Evolutionary conservation across 2,888 invertebrate species (phyloP), one percentile per base, ranked within the genome.

Genomic region (Pristionchus fissidentatus): DNA sequence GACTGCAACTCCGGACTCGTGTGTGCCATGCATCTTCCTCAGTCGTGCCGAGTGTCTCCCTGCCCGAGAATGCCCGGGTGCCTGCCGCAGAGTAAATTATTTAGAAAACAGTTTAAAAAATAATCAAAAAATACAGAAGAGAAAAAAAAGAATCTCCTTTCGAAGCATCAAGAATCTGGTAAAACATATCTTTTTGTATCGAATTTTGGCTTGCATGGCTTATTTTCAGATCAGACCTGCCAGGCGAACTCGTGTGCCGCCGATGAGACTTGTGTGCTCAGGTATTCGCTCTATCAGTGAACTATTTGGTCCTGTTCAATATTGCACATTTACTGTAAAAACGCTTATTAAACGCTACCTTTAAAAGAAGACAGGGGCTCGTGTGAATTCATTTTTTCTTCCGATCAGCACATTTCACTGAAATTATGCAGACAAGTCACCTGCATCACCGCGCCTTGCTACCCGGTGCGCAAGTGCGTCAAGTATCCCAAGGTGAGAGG

Each of bases 401-500:
- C 49, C 10, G 10, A 15, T 49, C 19, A 15, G 10, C 19, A 19
- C 29, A 29, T 5, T 62, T 13, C n/a, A 62, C 29, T 3, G 3
- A 15, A 62, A 26, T 13, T 55, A 19, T 55, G 52, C n/a, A 78
- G 78, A 55, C 46, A 43, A 15, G 55, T 55, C 38, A 78, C 78
- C 8, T 78, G 78, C 22, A 22, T 78, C 78, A 78, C 4, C 26
- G 78, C 78, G 32, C 78, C 78, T 1, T 78, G 78, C 38, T 78
- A 78, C 26, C 78, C 78, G 3, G 55, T 78, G n/a, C 49, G 38
- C 0, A 38, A 78, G 38, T 78, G 78, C 55, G 78, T 26, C 35
- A 78, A 78, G 19, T 78, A 52, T 38, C 78, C 78, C 78, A 78
- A 78, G 78, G 78, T 78, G 41, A 75, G n/a, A n/a, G 75, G 13